phyloP scores from a whole-genome alignment of 2,113 vertebrate genomes.

The Urocitellus parryii region DNA sequence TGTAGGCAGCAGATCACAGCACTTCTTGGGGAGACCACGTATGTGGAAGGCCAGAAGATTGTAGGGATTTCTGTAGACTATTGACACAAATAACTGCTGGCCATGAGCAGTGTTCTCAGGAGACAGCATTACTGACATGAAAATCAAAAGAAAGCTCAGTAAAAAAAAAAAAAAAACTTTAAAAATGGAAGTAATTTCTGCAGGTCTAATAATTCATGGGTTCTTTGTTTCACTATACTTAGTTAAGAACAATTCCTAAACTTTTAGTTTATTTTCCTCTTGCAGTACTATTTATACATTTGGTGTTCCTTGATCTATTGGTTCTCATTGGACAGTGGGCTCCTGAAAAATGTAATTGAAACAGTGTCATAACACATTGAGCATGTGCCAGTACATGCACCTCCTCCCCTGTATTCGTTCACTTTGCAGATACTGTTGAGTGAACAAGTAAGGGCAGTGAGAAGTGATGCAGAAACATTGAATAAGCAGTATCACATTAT shows the following conservation, averaged over 20 bases:
- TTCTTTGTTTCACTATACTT: constrained; percentile 15
- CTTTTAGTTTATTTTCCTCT: not conserved
- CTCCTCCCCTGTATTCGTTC: not conserved
- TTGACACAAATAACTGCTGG: not conserved
- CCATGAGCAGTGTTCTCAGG: not conserved
- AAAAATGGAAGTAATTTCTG: constrained; percentile 56
- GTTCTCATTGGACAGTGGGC: not conserved
- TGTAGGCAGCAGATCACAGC: not conserved
- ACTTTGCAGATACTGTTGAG: constrained; percentile 17
- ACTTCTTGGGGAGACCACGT: not conserved
- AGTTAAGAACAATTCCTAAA: constrained; percentile 26
- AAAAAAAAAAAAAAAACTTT: not conserved
- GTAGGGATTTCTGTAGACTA: not conserved
- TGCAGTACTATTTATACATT: not conserved
- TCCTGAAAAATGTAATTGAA: not conserved
- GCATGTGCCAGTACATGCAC: not conserved
- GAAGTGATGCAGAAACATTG: constrained; percentile 21
- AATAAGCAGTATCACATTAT: constrained; percentile 11
- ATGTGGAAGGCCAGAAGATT: not conserved
- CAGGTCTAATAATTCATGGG: not conserved
- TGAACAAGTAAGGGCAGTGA: not conserved
- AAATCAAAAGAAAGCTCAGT: not conserved
- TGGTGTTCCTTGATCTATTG: constrained; percentile 28
- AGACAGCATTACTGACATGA: not conserved
- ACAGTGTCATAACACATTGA: not conserved